Base-by-base conservation (phyloP, 2,888 invertebrate species). In the Phengaris alcon region DNA sequence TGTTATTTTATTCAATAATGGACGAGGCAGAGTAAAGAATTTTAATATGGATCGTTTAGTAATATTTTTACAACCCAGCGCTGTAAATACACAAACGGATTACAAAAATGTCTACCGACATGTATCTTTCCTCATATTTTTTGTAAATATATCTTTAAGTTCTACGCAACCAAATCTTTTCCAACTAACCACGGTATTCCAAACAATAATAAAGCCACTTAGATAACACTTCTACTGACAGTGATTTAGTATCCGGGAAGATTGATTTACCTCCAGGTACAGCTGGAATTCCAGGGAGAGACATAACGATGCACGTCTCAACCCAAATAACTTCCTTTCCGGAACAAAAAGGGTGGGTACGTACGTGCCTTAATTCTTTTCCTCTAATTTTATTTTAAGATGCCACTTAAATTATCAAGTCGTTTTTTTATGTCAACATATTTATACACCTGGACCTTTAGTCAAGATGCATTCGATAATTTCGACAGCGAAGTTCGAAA, bases 231-330 rank as follows among this genome's bases (percentile, higher is more conserved):
- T 35, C 35, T 35, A 35, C 35, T 35, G 64, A 44, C 35, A 64
- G 64, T 64, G 64, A 64, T 64, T 35, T 64, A 44, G 64, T 64
- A 64, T 22, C 35, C 64, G 35, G 64, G 12, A 35, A 35, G 64
- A 44, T 52, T 64, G 35, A 35, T 59, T 6, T 2, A 44, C 64
- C 10, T 64, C 52, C 52, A 52, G 52, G 52, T 44, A 10, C 64
- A 64, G 59, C 59, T 12, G 64, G 2, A 44, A 35, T 64, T 64
- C 64, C 64, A 35, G 64, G 64, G 10, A 64, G 35, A 12, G 35
- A 35, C 35, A 15, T 64, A 35, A 22, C 22, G 22, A 22, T 22
- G 22, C 22, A 64, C 64, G 44, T 64, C 13, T 13, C 64, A 35
- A 64, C 64, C 35, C 12, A 12, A 64, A 64, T 44, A 64, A 64